These are phyloP conservation scores for Aspidiotus destructor DNA, from an alignment of 2,888 invertebrate species.

Conservation along the genomic window DNA sequence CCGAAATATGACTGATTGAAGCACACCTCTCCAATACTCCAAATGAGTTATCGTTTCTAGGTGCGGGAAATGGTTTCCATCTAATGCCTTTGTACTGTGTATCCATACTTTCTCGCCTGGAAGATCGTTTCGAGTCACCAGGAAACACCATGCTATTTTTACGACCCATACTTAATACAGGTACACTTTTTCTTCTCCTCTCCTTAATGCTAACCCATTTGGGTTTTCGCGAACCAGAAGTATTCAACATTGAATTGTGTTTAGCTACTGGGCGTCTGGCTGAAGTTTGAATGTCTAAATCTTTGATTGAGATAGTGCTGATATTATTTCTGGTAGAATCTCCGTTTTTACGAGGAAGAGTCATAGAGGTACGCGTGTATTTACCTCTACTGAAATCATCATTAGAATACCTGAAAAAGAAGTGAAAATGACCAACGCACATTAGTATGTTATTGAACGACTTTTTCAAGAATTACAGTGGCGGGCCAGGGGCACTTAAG, in stretches of 20 bases:
- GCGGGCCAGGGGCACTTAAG: no score
- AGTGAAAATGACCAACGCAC: not conserved
- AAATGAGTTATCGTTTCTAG: constrained; percentile 1
- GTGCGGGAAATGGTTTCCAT: constrained; percentile 40
- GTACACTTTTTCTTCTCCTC: constrained; percentile 15
- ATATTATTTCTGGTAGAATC: constrained; percentile 8
- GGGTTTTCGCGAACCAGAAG: constrained; percentile 3
- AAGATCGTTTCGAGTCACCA: constrained; percentile 10
- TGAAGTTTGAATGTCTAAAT: not conserved
- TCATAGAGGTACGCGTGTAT: not conserved
- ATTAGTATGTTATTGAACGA: no score
- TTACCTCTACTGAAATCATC: not conserved
- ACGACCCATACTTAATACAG: not conserved
- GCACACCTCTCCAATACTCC: not conserved
- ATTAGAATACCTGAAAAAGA: not conserved
- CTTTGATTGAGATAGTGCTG: not conserved
- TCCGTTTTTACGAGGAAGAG: not conserved
- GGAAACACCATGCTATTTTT: not conserved
- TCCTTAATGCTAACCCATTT: constrained; percentile 3
- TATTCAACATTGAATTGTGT: constrained; percentile 23
- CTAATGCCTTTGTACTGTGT: constrained; percentile 40
- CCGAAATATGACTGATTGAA: not conserved
- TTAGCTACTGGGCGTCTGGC: constrained; percentile 9
- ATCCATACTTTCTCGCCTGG: constrained; percentile 32
- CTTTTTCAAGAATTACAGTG: no score